A percentile compares a stretch with the other conserved stretches of the same genome.
These are phyloP conservation scores for Aurelia aurita DNA, from an alignment of 30 jellyfish, hydroid and myxozoan genomes.

Conservation along the genomic window DNA sequence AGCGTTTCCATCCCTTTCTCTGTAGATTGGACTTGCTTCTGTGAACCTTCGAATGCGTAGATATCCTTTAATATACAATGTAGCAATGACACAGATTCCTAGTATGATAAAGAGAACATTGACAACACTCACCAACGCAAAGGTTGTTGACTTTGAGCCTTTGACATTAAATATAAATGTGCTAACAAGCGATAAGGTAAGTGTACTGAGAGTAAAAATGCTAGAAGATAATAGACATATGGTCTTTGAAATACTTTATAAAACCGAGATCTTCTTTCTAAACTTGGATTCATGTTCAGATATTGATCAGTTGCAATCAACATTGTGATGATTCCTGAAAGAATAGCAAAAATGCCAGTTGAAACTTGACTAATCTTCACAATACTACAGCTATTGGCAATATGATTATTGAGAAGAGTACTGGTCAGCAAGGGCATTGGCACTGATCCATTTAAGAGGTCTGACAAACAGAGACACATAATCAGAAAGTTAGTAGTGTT, in stretches of 20 bases:
- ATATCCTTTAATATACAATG: constrained; percentile 14
- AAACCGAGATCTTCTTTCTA: no score
- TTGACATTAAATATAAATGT: no score
- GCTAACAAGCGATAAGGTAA: no score
- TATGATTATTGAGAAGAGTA: not conserved
- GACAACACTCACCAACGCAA: no score
- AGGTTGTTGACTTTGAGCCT: no score
- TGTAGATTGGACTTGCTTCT: constrained; percentile 20
- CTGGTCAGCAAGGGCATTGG: constrained; percentile 6
- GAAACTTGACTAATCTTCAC: not conserved
- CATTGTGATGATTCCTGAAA: not conserved
- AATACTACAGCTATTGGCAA: not conserved
- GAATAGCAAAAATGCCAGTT: not conserved
- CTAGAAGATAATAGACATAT: no score
- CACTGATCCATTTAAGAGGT: constrained; percentile 19
- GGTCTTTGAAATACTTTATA: no score
- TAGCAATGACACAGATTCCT: not conserved
- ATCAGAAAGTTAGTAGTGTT: constrained; percentile 32
- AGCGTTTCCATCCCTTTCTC: not conserved
- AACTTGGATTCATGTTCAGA: constrained; percentile 22
- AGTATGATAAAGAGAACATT: no score
- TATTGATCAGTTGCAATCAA: constrained; percentile 39
- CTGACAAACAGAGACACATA: constrained; percentile 7
- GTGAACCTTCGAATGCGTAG: not conserved
- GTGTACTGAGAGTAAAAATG: no score